A percentile compares a stretch with the other conserved stretches of the same genome.
Evolutionary conservation across 2,888 invertebrate genomes (phyloP).

Genomic region (Stenichneumon culpator): DNA sequence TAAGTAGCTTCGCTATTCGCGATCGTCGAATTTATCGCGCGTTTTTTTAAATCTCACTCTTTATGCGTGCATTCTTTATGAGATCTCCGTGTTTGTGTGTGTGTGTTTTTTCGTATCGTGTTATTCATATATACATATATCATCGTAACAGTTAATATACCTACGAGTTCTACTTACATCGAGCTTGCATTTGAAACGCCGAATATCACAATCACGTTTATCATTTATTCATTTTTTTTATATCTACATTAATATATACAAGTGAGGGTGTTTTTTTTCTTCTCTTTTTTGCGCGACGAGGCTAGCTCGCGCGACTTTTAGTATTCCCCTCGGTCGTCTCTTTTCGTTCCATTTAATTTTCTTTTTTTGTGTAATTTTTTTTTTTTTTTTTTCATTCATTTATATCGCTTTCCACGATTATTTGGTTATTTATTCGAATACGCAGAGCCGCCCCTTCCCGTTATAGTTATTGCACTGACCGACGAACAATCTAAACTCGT

Average conservation of each 20-base stretch:
- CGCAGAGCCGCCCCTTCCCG: not conserved
- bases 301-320: conserved; percentile 36
- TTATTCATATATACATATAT: conserved; percentile 64
- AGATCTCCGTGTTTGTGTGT: conserved; percentile 69
- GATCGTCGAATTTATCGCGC: conserved; percentile 32
- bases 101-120: conserved; percentile 52
- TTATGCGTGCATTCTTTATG: conserved; percentile 27
- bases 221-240: conserved; percentile 66
- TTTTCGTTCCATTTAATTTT: not conserved
- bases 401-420: conserved; percentile 35
- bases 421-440: conserved; percentile 55
- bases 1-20: conserved; percentile 54
- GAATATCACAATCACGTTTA: conserved; percentile 84
- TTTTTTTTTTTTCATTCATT: conserved; percentile 25
- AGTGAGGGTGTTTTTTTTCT: conserved; percentile 60
- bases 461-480: conserved; percentile 63
- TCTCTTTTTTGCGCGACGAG: conserved; percentile 19
- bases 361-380: not conserved
- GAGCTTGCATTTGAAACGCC: conserved; percentile 82
- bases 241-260: conserved; percentile 83
- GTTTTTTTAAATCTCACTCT: conserved; percentile 36
- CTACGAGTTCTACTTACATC: conserved; percentile 75
- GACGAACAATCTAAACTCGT: conserved; percentile 37
- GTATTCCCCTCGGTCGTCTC: not conserved
- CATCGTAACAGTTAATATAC: conserved; percentile 70